These are phyloP conservation scores for Myathropa florea DNA, from an alignment of 2,888 invertebrate species.

Conservation along the genomic window DNA sequence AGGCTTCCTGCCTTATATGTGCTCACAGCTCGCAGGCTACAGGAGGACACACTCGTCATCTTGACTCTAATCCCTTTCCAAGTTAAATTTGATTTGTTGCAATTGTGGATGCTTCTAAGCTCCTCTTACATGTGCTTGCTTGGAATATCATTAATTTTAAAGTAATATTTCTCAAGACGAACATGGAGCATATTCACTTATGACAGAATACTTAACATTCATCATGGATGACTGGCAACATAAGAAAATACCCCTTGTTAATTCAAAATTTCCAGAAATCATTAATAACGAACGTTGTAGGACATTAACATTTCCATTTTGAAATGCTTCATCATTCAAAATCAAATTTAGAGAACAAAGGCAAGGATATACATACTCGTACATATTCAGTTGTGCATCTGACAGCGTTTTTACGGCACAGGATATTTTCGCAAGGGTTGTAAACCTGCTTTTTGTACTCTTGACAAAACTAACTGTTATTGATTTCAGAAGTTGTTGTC, in stretches of 20 bases:
- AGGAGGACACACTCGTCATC: slow-evolving; percentile 20
- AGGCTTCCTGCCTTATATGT: slow-evolving; percentile 1
- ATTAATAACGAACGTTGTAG: neutral
- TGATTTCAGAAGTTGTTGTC: no score
- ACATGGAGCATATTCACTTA: neutral
- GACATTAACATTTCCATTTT: neutral
- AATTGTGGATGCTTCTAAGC: slow-evolving; percentile 21
- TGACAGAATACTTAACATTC: neutral
- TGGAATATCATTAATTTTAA: slow-evolving; percentile 2
- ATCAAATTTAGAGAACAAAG: neutral
- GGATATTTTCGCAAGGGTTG: no score
- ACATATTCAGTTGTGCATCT: no score
- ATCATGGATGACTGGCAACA: neutral
- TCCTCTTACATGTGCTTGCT: neutral
- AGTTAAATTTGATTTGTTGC: slow-evolving; percentile 43
- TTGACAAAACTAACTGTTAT: no score
- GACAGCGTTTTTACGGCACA: no score
- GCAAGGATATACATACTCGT: no score
- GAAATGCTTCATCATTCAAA: neutral
- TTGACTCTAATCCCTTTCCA: slow-evolving; percentile 24
- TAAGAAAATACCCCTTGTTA: neutral
- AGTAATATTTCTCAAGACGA: neutral
- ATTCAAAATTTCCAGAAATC: neutral
- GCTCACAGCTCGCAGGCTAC: neutral
- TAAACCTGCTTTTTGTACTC: no score